Conservation (phyloP, 2,888 invertebrate species). For the Melieria omissa region DNA sequence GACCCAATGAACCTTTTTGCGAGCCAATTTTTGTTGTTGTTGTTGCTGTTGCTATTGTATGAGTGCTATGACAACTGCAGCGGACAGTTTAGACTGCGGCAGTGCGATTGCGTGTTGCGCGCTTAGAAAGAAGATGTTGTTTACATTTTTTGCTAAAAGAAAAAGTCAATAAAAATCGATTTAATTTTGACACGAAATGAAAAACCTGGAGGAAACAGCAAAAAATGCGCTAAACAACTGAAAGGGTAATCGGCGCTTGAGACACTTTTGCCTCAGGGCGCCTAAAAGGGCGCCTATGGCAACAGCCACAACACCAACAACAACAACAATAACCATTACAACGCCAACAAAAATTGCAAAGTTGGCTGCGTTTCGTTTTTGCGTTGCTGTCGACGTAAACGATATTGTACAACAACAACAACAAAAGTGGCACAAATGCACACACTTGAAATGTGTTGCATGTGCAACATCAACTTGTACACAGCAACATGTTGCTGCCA, state of each 20-base stretch:
- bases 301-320: too few species aligned
- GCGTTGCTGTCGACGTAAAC: not conserved
- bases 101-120: too few species aligned
- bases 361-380: not conserved
- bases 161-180: conserved; percentile 22
- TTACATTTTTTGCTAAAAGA: not conserved
- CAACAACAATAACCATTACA: too few species aligned
- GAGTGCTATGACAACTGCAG: not conserved
- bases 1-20: conserved; percentile 40
- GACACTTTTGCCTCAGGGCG: too few species aligned
- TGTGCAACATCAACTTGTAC: conserved; percentile 13
- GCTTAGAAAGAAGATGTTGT: not conserved
- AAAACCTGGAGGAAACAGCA: not conserved
- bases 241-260: conserved; percentile 3
- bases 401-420: not conserved
- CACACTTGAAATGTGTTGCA: conserved; percentile 6
- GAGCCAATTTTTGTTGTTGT: conserved; percentile 4
- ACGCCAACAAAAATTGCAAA: too few species aligned
- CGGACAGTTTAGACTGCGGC: not conserved
- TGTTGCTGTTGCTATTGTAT: not conserved
- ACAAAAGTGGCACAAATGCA: not conserved
- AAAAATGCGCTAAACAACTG: not conserved
- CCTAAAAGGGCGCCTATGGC: too few species aligned
- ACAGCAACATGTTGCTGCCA: conserved; percentile 2
- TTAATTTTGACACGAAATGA: conserved; percentile 32